Conservation (phyloP, 2,888 invertebrate species). For the Criorhina ranunculi region DNA sequence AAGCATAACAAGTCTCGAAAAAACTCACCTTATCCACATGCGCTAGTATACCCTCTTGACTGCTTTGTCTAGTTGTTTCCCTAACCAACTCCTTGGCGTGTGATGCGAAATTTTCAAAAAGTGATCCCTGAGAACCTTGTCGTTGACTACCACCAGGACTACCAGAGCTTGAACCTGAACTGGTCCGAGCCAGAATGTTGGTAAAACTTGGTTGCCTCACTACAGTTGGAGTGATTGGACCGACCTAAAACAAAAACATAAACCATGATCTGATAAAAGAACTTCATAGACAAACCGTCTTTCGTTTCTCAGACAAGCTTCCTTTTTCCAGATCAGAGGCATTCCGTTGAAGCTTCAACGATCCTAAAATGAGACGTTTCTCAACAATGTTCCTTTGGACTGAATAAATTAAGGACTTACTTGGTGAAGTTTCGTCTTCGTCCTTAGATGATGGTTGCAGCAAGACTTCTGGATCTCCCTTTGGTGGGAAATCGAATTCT, state of each 20-base stretch:
- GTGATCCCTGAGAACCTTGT: constrained; percentile 92
- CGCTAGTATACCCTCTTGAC: constrained; percentile 94
- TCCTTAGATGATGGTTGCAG: constrained; percentile 85
- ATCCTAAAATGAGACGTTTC: constrained; percentile 11
- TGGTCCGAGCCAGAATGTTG: constrained; percentile 88
- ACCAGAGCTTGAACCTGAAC: constrained; percentile 88
- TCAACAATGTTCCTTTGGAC: too few relatives aligned
- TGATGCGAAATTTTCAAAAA: constrained; percentile 94
- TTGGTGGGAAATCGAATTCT: constrained; percentile 87
- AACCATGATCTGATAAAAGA: constrained; percentile 52
- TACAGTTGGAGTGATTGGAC: constrained; percentile 86
- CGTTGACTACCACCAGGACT: constrained; percentile 86
- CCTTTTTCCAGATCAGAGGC: constrained; percentile 79
- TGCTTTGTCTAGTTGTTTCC: constrained; percentile 94
- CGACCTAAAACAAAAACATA: constrained; percentile 82
- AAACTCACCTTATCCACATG: constrained; percentile 93
- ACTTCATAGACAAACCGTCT: constrained; percentile 79
- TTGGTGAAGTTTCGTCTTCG: constrained; percentile 72
- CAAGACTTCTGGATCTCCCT: constrained; percentile 81
- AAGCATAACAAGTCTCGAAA: not conserved
- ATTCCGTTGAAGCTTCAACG: constrained; percentile 84
- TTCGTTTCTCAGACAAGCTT: constrained; percentile 77
- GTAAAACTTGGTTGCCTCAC: constrained; percentile 85
- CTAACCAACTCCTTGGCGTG: constrained; percentile 95
- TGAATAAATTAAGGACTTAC: not conserved